Conservation (phyloP, 2,888 invertebrate species). For the Dicyrtomina minuta region DNA sequence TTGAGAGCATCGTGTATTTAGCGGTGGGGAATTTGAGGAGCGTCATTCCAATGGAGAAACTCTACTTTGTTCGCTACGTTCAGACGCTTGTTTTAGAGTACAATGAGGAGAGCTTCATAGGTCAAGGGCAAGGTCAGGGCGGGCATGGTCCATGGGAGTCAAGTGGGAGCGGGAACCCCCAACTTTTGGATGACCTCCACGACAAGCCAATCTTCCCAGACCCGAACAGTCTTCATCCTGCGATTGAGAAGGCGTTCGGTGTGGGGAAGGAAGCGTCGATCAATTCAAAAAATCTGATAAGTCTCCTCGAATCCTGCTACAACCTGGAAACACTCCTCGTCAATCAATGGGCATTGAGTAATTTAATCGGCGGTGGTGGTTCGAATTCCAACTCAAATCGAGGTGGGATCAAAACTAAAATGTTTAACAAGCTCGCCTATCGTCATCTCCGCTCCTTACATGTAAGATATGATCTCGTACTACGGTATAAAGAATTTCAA, state of each 20-base stretch:
- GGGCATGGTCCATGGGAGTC: too few species aligned
- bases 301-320: slow-evolving; percentile 2
- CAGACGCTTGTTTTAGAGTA: slow-evolving; percentile 13
- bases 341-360: slow-evolving; percentile 20
- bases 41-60: slow-evolving; percentile 7
- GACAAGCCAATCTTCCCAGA: slow-evolving; percentile 1
- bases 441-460: slow-evolving; percentile 7
- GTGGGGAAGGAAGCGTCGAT: slow-evolving; percentile 5
- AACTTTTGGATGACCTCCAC: neutral
- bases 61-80: slow-evolving; percentile 10
- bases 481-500: too few species aligned
- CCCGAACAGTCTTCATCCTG: neutral
- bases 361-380: slow-evolving; percentile 14
- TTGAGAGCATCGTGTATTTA: neutral
- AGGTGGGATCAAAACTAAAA: neutral
- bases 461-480: too few species aligned
- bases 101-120: slow-evolving; percentile 12
- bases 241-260: slow-evolving; percentile 18
- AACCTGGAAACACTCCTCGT: slow-evolving; percentile 16
- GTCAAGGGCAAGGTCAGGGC: neutral
- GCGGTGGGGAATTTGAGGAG: slow-evolving; percentile 12
- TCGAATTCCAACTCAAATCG: slow-evolving; percentile 8
- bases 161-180: neutral
- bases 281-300: slow-evolving; percentile 9
- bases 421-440: slow-evolving; percentile 9